Evolutionary conservation across 2,797 vertebrate genomes (phyloP), one percentile per base, ranked within the genome.

Genomic region (Helicolenus hilgendorfi): DNA sequence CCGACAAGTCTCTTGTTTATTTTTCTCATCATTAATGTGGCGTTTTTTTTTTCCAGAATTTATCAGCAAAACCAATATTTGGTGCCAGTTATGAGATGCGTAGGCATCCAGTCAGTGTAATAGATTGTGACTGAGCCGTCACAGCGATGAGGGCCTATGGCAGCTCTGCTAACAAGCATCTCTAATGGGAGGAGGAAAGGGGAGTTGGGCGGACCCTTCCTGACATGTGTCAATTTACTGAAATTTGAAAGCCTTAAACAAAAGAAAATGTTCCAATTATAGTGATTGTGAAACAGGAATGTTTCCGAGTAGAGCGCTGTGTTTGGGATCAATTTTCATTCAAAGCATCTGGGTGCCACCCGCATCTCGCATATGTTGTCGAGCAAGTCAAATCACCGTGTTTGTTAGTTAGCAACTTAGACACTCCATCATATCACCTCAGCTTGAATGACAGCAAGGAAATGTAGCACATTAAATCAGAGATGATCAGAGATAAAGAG

Each of bases 21-120:
- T 94, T 94, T 95, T 83, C 80, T 92, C 88, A 84, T 89, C 90
- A 91, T 94, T 94, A 95, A 90, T 89, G 79, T 86, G 87, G 76
- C 63, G 11, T 70, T 81, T 87, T 79, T 83, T 26, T 83, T 18
- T 35, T 59, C 11, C 68, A 33, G 79, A 75, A 95, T 93, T 89
- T 93, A 94, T 94, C 91, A 93, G 94, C 91, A 95, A 97, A 97
- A 95, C 93, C 92, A 94, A 97, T 96, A 96, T 96, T 95, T 95
- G 92, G 92, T 93, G 94, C 76, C 92, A 89, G 91, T 88, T 92
- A 90, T 65, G 86, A 92, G 88, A 94, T 45, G 76, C 73, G 64
- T 68, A 82, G 90, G 79, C 77, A 88, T 84, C 79, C 85, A 89
- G 81, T 92, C 76, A 81, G 86, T 35, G 81, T 91, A 94, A 96